A percentile compares a stretch with the other conserved stretches of the same genome.
These are phyloP conservation scores for Sandelia bainsii DNA, from an alignment of 2,797 vertebrate species.

Conservation along the genomic window DNA sequence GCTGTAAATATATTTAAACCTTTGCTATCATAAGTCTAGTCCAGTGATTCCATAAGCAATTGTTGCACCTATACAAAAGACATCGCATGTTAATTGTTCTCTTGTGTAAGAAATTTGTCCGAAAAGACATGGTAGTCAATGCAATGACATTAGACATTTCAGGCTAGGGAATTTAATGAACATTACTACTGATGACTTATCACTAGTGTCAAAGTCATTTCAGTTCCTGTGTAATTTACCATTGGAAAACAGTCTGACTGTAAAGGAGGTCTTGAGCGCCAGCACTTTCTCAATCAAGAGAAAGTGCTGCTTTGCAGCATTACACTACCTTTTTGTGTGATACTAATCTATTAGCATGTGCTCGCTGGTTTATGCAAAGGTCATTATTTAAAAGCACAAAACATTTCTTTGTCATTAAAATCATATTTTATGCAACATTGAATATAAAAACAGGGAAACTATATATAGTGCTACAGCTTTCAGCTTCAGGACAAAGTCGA, in stretches of 20 bases:
- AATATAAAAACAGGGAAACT: neutral
- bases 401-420: slow-evolving; percentile 1
- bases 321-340: neutral
- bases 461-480: neutral
- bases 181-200: slow-evolving; percentile 19
- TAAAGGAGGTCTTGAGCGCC: too few relatives aligned
- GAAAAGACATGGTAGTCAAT: neutral
- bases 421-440: slow-evolving; percentile 9
- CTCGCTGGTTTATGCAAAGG: neutral
- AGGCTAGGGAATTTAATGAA: slow-evolving; percentile 13
- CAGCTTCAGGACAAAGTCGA: slow-evolving; percentile 3
- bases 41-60: neutral
- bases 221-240: neutral
- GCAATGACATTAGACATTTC: neutral
- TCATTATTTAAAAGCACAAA: neutral
- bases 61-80: neutral
- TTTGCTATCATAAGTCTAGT: too few relatives aligned
- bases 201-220: slow-evolving; percentile 11
- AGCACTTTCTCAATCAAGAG: too few relatives aligned
- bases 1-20: too few relatives aligned
- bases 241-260: too few relatives aligned
- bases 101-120: too few relatives aligned
- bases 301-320: too few relatives aligned
- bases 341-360: neutral
- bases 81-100: too few relatives aligned